Evolutionary conservation across 2,888 invertebrate species (phyloP).

Genomic region (Linyphia triangularis): DNA sequence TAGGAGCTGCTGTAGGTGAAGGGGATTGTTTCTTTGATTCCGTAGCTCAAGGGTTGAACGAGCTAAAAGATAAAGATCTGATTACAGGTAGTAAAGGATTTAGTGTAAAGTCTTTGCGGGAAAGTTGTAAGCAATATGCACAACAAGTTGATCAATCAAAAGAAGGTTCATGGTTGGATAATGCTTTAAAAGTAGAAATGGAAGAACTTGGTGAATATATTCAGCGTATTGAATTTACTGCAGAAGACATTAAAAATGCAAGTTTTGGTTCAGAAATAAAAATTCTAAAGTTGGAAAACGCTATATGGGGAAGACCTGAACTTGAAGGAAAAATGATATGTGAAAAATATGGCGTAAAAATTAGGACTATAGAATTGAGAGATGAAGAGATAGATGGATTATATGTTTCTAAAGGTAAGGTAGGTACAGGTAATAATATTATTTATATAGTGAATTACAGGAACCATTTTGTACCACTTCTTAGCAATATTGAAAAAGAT

Average conservation of each 20-base stretch:
- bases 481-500: slow-evolving; percentile 52
- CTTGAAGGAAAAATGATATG: slow-evolving; percentile 45
- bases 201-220: slow-evolving; percentile 33
- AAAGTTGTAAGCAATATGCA: slow-evolving; percentile 53
- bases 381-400: slow-evolving; percentile 48
- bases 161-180: slow-evolving; percentile 36
- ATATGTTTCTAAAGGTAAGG: slow-evolving; percentile 29
- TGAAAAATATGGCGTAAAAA: slow-evolving; percentile 26
- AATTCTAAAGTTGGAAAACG: slow-evolving; percentile 45
- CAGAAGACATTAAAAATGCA: slow-evolving; percentile 47
- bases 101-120: slow-evolving; percentile 57
- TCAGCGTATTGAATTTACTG: slow-evolving; percentile 40
- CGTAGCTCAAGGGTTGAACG: slow-evolving; percentile 64
- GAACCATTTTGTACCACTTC: slow-evolving; percentile 52
- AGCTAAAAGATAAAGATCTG: slow-evolving; percentile 42
- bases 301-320: slow-evolving; percentile 42
- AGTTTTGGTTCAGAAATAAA: slow-evolving; percentile 48
- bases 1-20: slow-evolving; percentile 58
- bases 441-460: slow-evolving; percentile 49
- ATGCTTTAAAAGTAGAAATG: slow-evolving; percentile 20
- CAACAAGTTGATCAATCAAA: slow-evolving; percentile 45
- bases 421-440: slow-evolving; percentile 56
- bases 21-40: slow-evolving; percentile 72
- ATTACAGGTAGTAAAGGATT: slow-evolving; percentile 49
- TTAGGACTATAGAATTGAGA: slow-evolving; percentile 47